These are phyloP conservation scores for Trachelus stipa DNA, from an alignment of 2,888 invertebrate species.

Conservation along the genomic window DNA sequence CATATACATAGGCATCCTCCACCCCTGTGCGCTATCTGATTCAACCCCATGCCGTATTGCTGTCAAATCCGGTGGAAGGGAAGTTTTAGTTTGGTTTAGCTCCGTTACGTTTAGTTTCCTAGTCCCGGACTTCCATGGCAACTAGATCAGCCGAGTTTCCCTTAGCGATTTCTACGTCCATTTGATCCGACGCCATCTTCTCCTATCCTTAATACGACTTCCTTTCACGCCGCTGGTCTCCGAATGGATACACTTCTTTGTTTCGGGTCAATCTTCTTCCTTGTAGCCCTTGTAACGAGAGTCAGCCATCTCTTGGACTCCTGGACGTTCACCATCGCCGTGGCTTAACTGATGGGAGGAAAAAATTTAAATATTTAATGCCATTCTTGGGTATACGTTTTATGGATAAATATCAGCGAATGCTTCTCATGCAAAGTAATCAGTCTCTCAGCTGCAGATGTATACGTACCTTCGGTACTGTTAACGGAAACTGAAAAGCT, in stretches of 20 bases:
- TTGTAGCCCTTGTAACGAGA: background rate
- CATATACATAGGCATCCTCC: conserved; percentile 8
- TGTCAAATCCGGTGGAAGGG: conserved; percentile 12
- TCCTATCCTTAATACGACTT: background rate
- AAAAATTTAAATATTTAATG: background rate
- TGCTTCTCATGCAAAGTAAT: background rate
- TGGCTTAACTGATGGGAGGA: background rate
- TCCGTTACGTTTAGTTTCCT: conserved; percentile 3
- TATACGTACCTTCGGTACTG: background rate
- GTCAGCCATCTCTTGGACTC: background rate
- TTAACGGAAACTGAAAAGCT: background rate
- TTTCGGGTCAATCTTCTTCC: background rate
- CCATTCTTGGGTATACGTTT: background rate
- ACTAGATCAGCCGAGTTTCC: background rate
- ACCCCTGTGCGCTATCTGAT: conserved; percentile 26
- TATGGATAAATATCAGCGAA: background rate
- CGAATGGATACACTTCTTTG: background rate
- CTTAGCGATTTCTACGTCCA: background rate
- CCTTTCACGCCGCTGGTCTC: background rate
- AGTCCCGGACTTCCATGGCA: background rate
- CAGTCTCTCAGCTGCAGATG: background rate
- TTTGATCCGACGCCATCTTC: background rate
- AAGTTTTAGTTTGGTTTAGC: conserved; percentile 2
- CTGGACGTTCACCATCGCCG: background rate
- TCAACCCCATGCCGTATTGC: conserved; percentile 26